These are phyloP conservation scores for Gymnodraco acuticeps DNA, from an alignment of 2,797 vertebrate genomes.

Conservation along the genomic window DNA sequence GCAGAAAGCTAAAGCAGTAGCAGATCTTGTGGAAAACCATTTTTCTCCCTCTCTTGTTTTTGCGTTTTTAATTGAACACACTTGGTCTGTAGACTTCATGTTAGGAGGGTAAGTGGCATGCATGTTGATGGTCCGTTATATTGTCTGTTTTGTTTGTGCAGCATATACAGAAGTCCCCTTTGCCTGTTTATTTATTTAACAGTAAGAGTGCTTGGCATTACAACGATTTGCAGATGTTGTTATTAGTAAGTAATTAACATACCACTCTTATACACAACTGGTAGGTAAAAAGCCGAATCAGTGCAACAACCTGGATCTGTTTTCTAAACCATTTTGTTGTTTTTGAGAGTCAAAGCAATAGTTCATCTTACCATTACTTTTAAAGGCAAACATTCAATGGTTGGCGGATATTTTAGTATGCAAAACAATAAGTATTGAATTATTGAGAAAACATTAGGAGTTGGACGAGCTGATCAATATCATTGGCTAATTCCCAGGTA, in stretches of 20 bases:
- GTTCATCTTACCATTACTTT: not conserved
- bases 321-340: constrained; percentile 18
- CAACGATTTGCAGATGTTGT: not conserved
- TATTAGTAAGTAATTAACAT: not conserved
- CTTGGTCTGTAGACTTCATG: constrained; percentile 15
- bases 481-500: constrained; percentile 19
- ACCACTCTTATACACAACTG: not conserved
- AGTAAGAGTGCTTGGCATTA: not conserved
- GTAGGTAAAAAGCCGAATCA: constrained; percentile 14
- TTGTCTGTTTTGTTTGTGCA: constrained; percentile 8
- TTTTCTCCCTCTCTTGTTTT: constrained; percentile 19
- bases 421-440: constrained; percentile 27
- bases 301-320: not conserved
- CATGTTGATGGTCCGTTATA: constrained; percentile 15
- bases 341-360: not conserved
- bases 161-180: not conserved
- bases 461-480: not conserved
- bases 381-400: not conserved
- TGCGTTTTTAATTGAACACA: constrained; percentile 1
- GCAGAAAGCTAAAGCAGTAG: constrained; percentile 38
- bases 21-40: constrained; percentile 15
- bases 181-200: not conserved
- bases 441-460: constrained; percentile 14
- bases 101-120: constrained; percentile 61
- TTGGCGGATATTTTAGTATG: constrained; percentile 6